Percentiles rank a stretch among this genome's conserved stretches.
These are phyloP conservation scores for Lepidurus packardi DNA, from an alignment of 1,140 invertebrate genomes.

Conservation along the genomic window DNA sequence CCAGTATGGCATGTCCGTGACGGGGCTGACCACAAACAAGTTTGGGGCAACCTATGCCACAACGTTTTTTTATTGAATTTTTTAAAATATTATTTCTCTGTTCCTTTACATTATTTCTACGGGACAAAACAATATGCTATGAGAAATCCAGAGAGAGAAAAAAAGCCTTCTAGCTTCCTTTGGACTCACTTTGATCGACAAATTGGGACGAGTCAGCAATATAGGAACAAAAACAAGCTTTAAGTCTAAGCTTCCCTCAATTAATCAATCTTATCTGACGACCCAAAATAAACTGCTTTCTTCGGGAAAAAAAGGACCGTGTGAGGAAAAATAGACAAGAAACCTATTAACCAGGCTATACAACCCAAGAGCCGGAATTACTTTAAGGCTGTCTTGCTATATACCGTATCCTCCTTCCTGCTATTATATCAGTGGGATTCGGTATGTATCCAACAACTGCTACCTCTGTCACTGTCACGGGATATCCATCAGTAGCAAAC, in stretches of 20 bases:
- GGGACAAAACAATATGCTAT: not conserved
- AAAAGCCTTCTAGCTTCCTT: not conserved
- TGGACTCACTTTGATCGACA: not conserved
- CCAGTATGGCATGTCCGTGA: not conserved
- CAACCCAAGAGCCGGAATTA: not conserved
- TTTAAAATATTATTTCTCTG: not conserved
- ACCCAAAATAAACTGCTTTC: not conserved
- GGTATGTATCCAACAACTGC: too few relatives aligned
- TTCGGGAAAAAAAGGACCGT: not conserved
- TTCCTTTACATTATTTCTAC: not conserved
- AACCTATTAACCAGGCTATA: not conserved
- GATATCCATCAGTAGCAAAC: too few relatives aligned
- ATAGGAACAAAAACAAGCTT: not conserved
- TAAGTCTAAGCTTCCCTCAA: not conserved
- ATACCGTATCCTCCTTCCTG: too few relatives aligned
- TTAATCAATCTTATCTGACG: not conserved
- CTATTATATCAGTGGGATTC: too few relatives aligned
- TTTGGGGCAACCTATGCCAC: not conserved
- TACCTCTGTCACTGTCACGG: too few relatives aligned
- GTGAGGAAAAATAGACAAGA: not conserved
- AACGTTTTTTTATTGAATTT: too few relatives aligned
- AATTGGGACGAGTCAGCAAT: conserved; percentile 13
- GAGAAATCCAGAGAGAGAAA: not conserved
- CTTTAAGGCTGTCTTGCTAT: too few relatives aligned
- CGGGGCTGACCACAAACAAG: conserved; percentile 10